Conservation (phyloP, 2,888 invertebrate species). For the Troides aeacus region DNA sequence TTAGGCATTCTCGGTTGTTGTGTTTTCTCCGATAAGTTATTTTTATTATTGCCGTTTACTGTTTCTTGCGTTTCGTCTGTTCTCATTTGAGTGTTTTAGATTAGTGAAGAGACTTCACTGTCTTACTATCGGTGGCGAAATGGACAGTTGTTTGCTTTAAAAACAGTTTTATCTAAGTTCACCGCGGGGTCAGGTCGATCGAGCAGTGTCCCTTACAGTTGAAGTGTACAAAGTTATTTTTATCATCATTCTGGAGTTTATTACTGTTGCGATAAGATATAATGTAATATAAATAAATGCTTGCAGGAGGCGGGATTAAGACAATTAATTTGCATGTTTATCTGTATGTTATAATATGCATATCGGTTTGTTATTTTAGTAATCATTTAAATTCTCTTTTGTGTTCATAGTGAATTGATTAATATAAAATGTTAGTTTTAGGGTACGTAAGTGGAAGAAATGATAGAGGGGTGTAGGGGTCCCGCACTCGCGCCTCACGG, state of each 20-base stretch:
- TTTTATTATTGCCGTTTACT: conserved; percentile 36
- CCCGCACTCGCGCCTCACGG: too few species aligned
- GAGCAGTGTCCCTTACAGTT: conserved; percentile 53
- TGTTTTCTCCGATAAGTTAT: conserved; percentile 41
- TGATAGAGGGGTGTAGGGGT: too few species aligned
- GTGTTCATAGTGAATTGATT: too few species aligned
- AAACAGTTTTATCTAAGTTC: conserved; percentile 66
- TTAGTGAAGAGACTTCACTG: conserved; percentile 49
- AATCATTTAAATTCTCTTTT: not conserved
- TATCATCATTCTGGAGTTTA: conserved; percentile 16
- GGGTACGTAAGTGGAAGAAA: too few species aligned
- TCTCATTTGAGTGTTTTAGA: conserved; percentile 56
- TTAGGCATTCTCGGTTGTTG: conserved; percentile 92
- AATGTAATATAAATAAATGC: conserved; percentile 9
- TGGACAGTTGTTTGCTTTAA: conserved; percentile 55
- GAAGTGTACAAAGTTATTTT: conserved; percentile 39
- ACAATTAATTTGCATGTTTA: not conserved
- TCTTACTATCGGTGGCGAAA: conserved; percentile 46
- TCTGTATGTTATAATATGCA: not conserved
- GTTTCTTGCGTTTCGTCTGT: conserved; percentile 46
- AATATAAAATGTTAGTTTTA: too few species aligned
- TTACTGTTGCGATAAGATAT: conserved; percentile 6
- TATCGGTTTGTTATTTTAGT: not conserved
- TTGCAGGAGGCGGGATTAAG: not conserved
- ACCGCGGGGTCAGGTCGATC: conserved; percentile 58